Evolutionary conservation across 2,113 vertebrate genomes (phyloP).

Genomic region (Corythoichthys haematopterus): DNA sequence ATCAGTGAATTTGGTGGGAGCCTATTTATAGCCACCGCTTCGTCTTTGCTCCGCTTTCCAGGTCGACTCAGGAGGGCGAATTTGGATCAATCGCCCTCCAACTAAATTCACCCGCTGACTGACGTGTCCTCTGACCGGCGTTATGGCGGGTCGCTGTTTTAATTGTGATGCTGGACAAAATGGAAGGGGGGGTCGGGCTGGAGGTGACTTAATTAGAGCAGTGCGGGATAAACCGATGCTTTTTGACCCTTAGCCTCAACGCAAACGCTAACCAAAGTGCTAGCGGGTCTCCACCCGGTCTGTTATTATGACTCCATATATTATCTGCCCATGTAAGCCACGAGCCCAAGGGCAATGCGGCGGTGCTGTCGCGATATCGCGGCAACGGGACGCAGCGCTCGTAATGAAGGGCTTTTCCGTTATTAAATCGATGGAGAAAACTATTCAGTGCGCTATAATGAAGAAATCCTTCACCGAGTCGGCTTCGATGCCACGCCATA

Average conservation of each 20-base stretch:
- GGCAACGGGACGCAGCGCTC: conserved; percentile 25
- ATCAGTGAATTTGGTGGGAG: conserved; percentile 36
- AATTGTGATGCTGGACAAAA: conserved; percentile 31
- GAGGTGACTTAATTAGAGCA: conserved; percentile 46
- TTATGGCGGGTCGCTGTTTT: conserved; percentile 21
- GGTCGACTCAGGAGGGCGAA: background rate
- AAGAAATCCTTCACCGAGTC: conserved; percentile 48
- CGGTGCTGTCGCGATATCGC: conserved; percentile 27
- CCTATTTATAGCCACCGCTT: conserved; percentile 55
- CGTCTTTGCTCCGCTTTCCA: conserved; percentile 27
- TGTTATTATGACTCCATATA: conserved; percentile 29
- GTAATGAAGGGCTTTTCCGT: conserved; percentile 40
- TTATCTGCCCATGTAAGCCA: conserved; percentile 10
- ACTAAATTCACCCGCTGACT: conserved; percentile 13
- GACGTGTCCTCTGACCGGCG: conserved; percentile 23
- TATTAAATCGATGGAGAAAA: conserved; percentile 53
- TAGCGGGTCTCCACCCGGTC: conserved; percentile 9
- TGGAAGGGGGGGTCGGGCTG: background rate
- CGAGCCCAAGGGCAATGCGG: conserved; percentile 22
- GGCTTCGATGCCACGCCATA: conserved; percentile 19
- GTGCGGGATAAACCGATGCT: conserved; percentile 15
- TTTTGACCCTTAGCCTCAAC: conserved; percentile 13
- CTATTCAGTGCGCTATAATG: conserved; percentile 43
- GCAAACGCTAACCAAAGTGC: background rate
- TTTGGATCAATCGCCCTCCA: conserved; percentile 24